phyloP scores from a whole-genome alignment of 2,888 invertebrate genomes.

The Troglohyphantes excavatus region DNA sequence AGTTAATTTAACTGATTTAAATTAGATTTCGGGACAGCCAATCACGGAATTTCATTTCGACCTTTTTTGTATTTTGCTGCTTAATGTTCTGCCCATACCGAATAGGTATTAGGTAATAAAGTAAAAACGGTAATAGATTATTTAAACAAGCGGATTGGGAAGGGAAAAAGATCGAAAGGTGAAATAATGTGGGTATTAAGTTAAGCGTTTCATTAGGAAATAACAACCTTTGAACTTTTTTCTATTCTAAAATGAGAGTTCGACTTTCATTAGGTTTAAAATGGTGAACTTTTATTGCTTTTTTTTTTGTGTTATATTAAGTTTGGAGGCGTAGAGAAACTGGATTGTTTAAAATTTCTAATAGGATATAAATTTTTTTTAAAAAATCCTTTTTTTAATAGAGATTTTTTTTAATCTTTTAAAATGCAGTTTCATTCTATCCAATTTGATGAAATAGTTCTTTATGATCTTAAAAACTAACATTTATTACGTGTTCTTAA shows the following conservation, averaged over 20 bases:
- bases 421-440: too few relatives aligned
- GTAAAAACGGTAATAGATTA: constrained; percentile 63
- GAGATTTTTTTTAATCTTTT: too few relatives aligned
- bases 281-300: background rate
- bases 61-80: background rate
- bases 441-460: too few relatives aligned
- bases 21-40: constrained; percentile 71
- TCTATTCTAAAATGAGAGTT: background rate
- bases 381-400: too few relatives aligned
- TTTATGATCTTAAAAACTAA: too few relatives aligned
- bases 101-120: constrained; percentile 59
- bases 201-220: constrained; percentile 49
- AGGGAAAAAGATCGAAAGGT: background rate
- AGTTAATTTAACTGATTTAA: constrained; percentile 74
- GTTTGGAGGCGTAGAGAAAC: too few relatives aligned
- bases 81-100: constrained; percentile 47
- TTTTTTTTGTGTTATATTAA: background rate
- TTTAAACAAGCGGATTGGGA: constrained; percentile 21
- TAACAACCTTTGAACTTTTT: background rate
- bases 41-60: constrained; percentile 28
- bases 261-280: background rate
- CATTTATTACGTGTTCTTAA: too few relatives aligned
- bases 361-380: too few relatives aligned
- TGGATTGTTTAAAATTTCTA: too few relatives aligned
- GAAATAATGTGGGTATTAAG: constrained; percentile 35